A percentile compares a stretch with the other conserved stretches of the same genome.
These are phyloP conservation scores for Heliothis virescens DNA, from an alignment of 1,140 invertebrate species.

Conservation along the genomic window DNA sequence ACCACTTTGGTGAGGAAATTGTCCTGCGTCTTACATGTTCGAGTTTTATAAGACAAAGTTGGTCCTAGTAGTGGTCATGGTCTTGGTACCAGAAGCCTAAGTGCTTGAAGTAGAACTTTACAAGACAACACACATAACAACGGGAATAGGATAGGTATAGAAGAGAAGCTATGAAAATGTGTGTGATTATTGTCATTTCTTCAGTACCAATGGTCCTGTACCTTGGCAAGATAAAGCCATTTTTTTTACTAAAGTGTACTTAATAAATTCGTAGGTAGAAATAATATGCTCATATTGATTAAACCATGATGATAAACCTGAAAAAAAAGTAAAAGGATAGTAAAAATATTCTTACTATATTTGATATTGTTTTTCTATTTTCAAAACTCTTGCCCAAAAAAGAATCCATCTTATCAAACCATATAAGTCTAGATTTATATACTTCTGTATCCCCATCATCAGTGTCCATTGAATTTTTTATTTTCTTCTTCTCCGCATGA, in stretches of 20 bases:
- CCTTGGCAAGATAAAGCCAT: neutral
- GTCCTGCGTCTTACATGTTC: neutral
- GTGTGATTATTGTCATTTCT: neutral
- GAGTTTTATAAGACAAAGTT: neutral
- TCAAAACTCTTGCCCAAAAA: neutral
- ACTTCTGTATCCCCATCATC: neutral
- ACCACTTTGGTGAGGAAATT: constrained; percentile 21
- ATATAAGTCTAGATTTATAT: neutral
- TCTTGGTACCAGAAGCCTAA: neutral
- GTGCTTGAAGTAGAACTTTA: neutral
- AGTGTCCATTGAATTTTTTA: neutral
- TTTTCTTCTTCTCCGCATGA: neutral
- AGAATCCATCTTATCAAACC: neutral
- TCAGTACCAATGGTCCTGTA: neutral
- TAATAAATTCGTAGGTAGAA: neutral
- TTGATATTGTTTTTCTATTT: neutral
- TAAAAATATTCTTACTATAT: neutral
- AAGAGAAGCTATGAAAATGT: neutral
- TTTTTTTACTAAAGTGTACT: neutral
- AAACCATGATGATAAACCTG: neutral
- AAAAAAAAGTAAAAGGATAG: neutral
- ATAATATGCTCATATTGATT: neutral
- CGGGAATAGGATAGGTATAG: neutral
- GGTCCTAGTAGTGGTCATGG: neutral
- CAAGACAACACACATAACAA: neutral